Conservation (phyloP, 2,113 vertebrate species). For the Plecturocebus donacophilus region DNA sequence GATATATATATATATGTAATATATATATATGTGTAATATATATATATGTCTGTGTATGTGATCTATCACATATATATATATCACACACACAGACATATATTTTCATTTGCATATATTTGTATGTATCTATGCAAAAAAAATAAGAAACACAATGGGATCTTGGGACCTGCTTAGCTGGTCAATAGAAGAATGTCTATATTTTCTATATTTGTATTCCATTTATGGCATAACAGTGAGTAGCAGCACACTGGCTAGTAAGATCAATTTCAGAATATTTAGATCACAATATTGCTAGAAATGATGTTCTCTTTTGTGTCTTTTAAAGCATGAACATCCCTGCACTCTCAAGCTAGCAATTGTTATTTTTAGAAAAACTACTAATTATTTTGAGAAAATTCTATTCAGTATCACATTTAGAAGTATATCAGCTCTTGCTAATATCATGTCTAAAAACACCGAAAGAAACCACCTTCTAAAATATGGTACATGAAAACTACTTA, state of each 20-base stretch:
- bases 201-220: not conserved
- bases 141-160: not conserved
- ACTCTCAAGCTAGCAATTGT: not conserved
- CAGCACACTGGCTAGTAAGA: not conserved
- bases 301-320: not conserved
- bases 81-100: no score
- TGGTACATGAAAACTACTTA: not conserved
- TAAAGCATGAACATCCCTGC: not conserved
- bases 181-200: not conserved
- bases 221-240: not conserved
- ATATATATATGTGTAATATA: no score
- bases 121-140: not conserved
- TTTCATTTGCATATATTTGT: no score
- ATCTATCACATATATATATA: no score
- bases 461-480: conserved; percentile 3
- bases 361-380: not conserved
- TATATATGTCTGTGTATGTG: no score
- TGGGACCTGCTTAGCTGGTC: not conserved
- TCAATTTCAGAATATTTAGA: not conserved
- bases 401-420: not conserved
- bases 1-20: accelerated
- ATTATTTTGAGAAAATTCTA: not conserved
- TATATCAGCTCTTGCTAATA: not conserved
- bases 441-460: not conserved
- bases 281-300: not conserved